Evolutionary conservation across 2,888 invertebrate species (phyloP).

Genomic region (Dynastes grantii): DNA sequence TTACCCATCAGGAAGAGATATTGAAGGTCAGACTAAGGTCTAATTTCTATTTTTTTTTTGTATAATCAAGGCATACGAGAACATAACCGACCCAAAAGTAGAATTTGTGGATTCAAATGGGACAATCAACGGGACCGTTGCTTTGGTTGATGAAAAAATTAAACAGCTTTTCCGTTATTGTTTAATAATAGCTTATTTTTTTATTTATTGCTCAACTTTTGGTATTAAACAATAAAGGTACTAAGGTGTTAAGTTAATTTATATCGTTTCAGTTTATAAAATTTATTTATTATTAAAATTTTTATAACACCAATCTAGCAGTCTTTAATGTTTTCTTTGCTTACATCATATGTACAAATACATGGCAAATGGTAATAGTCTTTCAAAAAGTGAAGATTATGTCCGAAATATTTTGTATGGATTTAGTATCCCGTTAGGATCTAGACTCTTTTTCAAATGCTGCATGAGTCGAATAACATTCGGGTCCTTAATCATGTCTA

Average conservation of each 20-base stretch:
- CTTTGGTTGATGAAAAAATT: constrained; percentile 32
- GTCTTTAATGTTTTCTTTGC: too few relatives aligned
- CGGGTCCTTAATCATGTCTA: constrained; percentile 85
- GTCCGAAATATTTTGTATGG: constrained; percentile 89
- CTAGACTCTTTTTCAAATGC: constrained; percentile 87
- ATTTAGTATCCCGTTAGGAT: constrained; percentile 95
- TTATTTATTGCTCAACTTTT: not conserved
- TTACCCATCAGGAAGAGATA: constrained; percentile 64
- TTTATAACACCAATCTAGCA: not conserved
- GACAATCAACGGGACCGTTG: constrained; percentile 29
- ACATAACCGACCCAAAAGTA: constrained; percentile 53
- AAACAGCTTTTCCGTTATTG: constrained; percentile 38
- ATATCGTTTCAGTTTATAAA: not conserved
- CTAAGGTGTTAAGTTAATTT: too few relatives aligned
- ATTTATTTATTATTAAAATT: not conserved
- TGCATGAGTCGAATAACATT: constrained; percentile 87
- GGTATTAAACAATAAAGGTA: not conserved
- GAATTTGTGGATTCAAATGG: constrained; percentile 51
- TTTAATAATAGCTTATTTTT: constrained; percentile 1
- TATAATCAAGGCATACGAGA: constrained; percentile 53
- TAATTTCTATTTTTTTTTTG: constrained; percentile 51
- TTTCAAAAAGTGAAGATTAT: not conserved
- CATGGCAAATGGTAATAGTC: not conserved
- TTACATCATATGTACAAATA: too few relatives aligned
- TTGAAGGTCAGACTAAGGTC: constrained; percentile 56